These are phyloP conservation scores for Cacatua alba DNA, from an alignment of 2,113 vertebrate species.

Conservation along the genomic window DNA sequence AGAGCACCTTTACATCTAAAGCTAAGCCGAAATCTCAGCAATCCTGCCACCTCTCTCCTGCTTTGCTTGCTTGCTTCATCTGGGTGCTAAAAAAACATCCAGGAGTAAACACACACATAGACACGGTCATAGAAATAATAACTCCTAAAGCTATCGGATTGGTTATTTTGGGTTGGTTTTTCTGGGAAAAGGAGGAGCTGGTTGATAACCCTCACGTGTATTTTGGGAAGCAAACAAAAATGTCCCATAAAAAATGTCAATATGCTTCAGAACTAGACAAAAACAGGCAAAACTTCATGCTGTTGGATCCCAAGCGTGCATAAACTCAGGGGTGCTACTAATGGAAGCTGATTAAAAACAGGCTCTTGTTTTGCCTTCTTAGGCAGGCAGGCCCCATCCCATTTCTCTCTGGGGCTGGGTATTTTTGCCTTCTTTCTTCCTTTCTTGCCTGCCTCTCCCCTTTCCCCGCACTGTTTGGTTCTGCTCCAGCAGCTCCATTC, in stretches of 20 bases:
- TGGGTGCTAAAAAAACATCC: not conserved
- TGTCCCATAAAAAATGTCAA: not conserved
- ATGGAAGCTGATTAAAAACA: not conserved
- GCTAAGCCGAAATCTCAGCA: not conserved
- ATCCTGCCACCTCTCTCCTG: not conserved
- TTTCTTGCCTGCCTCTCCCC: not conserved
- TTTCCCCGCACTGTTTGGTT: not conserved
- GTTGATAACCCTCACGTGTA: not conserved
- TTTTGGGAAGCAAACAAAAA: not conserved
- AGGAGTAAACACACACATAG: not conserved
- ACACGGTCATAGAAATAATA: not conserved
- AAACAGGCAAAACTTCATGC: not conserved
- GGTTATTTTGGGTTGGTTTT: not conserved
- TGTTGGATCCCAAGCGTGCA: not conserved
- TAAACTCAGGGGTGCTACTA: not conserved
- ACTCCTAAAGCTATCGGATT: not conserved
- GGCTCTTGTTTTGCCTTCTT: not conserved
- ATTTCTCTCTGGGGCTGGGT: not conserved
- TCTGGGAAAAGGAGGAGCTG: not conserved
- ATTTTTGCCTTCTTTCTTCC: not conserved
- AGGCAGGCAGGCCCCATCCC: not conserved
- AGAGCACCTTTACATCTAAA: not conserved
- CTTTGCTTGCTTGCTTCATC: not conserved
- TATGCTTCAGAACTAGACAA: not conserved
- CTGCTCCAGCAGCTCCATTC: constrained; percentile 15